Conservation (phyloP, 2,888 invertebrate genomes). For the Drosophila multiciliata region DNA sequence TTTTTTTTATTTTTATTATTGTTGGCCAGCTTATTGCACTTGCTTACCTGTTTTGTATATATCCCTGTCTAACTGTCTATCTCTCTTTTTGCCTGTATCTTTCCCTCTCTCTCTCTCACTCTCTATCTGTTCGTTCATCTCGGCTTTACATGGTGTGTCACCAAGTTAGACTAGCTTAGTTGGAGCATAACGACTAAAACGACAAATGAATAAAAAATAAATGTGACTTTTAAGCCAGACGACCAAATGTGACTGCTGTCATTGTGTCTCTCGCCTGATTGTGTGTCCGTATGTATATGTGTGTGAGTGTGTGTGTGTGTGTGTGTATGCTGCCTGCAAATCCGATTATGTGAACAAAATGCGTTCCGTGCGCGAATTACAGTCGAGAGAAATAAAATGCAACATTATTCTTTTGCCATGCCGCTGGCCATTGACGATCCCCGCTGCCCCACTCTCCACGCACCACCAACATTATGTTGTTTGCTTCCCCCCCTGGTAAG, state of each 20-base stretch:
- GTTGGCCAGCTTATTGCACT: constrained; percentile 16
- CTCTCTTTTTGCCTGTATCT: too few relatives aligned
- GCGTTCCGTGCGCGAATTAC: constrained; percentile 75
- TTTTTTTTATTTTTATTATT: background rate
- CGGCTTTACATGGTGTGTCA: background rate
- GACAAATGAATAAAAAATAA: constrained; percentile 48
- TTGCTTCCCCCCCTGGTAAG: constrained; percentile 28
- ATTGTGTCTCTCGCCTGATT: constrained; percentile 7
- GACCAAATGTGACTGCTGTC: constrained; percentile 43
- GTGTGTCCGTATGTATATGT: constrained; percentile 1
- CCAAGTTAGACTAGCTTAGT: constrained; percentile 9
- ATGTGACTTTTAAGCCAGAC: constrained; percentile 36
- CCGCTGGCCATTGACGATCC: constrained; percentile 60
- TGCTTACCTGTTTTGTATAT: background rate
- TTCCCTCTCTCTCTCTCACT: background rate
- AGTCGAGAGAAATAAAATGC: constrained; percentile 76
- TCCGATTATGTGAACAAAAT: constrained; percentile 76
- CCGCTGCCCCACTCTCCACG: constrained; percentile 1
- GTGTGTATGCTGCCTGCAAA: constrained; percentile 41
- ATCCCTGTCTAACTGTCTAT: too few relatives aligned
- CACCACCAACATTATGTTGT: constrained; percentile 7
- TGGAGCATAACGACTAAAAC: constrained; percentile 18
- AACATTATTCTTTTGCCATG: constrained; percentile 73
- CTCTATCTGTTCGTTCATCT: background rate
- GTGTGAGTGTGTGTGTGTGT: constrained; percentile 1